phyloP scores from a whole-genome alignment of 1,140 invertebrate species.

The Galleria mellonella region DNA sequence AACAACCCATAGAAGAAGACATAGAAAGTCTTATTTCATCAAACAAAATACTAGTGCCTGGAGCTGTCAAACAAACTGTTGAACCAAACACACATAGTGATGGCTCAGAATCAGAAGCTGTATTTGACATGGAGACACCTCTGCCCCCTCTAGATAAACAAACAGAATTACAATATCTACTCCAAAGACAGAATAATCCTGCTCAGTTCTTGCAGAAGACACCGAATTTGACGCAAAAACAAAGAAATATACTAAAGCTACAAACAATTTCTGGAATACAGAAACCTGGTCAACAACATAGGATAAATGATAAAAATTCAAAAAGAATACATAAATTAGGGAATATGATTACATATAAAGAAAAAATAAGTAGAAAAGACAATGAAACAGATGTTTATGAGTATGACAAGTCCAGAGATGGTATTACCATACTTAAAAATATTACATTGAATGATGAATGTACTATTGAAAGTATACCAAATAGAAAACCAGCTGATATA shows the following conservation, averaged over 20 bases:
- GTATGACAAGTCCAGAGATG: constrained; percentile 34
- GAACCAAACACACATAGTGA: constrained; percentile 38
- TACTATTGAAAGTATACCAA: constrained; percentile 67
- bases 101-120: constrained; percentile 41
- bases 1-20: constrained; percentile 53
- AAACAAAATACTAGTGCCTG: constrained; percentile 67
- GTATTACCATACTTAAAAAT: constrained; percentile 46
- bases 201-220: constrained; percentile 55
- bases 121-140: constrained; percentile 40
- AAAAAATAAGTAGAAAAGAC: constrained; percentile 37
- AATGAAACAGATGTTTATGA: constrained; percentile 40
- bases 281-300: constrained; percentile 51
- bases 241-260: constrained; percentile 54
- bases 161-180: constrained; percentile 61
- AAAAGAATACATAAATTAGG: constrained; percentile 67
- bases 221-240: constrained; percentile 55
- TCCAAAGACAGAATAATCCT: constrained; percentile 69
- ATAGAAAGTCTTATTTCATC: constrained; percentile 71
- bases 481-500: constrained; percentile 55
- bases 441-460: constrained; percentile 66
- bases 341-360: constrained; percentile 54
- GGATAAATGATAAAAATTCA: constrained; percentile 61
- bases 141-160: constrained; percentile 58
- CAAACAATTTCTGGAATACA: constrained; percentile 51
- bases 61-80: constrained; percentile 25